phyloP scores from a whole-genome alignment of 2,888 invertebrate genomes.

The Quadriops clusia region DNA sequence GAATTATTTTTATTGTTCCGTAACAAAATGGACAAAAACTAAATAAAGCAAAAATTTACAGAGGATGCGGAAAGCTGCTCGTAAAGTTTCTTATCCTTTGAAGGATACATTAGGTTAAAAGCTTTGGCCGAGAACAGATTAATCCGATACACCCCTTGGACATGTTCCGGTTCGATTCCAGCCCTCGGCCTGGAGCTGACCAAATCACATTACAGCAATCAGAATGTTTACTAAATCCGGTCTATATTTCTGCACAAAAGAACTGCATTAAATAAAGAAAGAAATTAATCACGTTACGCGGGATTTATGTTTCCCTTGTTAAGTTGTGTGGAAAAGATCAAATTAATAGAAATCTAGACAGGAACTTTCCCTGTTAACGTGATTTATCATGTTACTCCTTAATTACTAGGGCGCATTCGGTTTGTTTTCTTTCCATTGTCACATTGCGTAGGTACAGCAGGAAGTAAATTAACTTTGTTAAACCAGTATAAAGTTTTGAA shows the following conservation, averaged over 20 bases:
- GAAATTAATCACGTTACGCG: too few relatives aligned
- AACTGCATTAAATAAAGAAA: too few relatives aligned
- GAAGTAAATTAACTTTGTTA: too few relatives aligned
- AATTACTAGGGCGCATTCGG: too few relatives aligned
- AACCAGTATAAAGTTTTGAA: too few relatives aligned
- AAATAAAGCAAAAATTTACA: slow-evolving; percentile 3
- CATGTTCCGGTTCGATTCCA: slow-evolving; percentile 23
- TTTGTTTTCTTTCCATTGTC: too few relatives aligned
- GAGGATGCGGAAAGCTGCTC: slow-evolving; percentile 13
- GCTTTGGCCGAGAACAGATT: slow-evolving; percentile 25
- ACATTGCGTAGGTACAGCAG: too few relatives aligned
- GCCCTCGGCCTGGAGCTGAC: slow-evolving; percentile 12
- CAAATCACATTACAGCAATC: slow-evolving; percentile 20
- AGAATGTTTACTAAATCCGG: slow-evolving; percentile 14
- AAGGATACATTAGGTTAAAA: slow-evolving; percentile 28
- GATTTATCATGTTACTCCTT: too few relatives aligned
- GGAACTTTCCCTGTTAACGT: too few relatives aligned
- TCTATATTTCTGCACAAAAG: slow-evolving; percentile 10
- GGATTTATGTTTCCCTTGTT: too few relatives aligned
- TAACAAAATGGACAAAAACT: slow-evolving; percentile 6
- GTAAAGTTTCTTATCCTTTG: slow-evolving; percentile 21
- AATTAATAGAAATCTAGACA: too few relatives aligned
- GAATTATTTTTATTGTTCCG: slow-evolving; percentile 6
- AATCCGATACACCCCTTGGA: slow-evolving; percentile 26
- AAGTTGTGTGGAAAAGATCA: too few relatives aligned